Percentiles rank a stretch among this genome's conserved stretches.
Conservation (phyloP, 2,888 invertebrate genomes). For the Metallyticus violacea region DNA sequence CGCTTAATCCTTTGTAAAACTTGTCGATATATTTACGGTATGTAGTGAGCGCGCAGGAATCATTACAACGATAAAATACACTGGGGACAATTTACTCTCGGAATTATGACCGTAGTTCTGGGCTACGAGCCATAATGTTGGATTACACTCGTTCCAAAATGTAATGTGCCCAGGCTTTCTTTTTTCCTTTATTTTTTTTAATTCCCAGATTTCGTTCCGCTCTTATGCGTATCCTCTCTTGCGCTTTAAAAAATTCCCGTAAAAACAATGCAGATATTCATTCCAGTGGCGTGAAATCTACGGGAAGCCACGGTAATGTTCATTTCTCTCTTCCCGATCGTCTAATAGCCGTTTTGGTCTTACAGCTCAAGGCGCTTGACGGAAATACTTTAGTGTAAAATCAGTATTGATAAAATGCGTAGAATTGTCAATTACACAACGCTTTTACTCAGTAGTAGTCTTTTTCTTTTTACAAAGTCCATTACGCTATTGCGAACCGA, state of each 20-base stretch:
- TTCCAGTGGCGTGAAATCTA: background rate
- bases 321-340: no score
- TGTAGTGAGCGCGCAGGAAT: background rate
- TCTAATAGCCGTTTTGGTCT: no score
- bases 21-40: constrained; percentile 16
- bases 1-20: constrained; percentile 5
- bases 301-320: no score
- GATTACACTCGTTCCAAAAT: background rate
- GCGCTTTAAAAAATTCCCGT: background rate
- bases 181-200: background rate
- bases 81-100: constrained; percentile 13
- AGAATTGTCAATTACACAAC: no score
- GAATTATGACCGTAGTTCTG: constrained; percentile 4
- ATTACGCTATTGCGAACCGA: no score
- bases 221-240: background rate
- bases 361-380: no score
- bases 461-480: no score
- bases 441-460: no score
- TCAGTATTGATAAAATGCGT: no score
- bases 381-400: no score
- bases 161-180: background rate
- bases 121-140: background rate
- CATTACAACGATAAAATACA: constrained; percentile 9
- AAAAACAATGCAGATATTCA: background rate
- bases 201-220: background rate